phyloP scores from a whole-genome alignment of 2,113 vertebrate genomes.

The Pandion haliaetus region DNA sequence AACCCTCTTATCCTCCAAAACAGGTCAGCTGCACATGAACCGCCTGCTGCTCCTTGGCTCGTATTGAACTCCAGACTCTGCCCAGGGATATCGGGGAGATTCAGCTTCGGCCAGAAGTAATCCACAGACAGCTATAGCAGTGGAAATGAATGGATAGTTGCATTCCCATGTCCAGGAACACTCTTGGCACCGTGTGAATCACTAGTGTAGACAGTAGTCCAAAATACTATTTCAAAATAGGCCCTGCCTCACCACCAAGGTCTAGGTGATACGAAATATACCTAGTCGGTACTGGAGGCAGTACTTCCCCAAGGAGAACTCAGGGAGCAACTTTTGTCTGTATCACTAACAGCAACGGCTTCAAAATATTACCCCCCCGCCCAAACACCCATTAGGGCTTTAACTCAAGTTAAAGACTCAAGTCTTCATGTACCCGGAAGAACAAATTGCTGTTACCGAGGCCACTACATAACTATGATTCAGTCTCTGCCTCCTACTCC shows the following conservation, averaged over 20 bases:
- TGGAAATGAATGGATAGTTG: background rate
- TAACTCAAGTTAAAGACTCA: background rate
- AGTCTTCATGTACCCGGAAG: background rate
- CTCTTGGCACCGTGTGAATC: background rate
- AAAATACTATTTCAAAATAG: constrained; percentile 4
- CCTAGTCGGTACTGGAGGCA: background rate
- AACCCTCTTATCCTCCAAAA: background rate
- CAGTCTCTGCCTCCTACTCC: background rate
- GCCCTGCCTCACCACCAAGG: background rate
- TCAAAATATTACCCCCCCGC: background rate
- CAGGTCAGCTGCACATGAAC: background rate
- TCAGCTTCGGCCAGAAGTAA: background rate
- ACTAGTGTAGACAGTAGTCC: background rate
- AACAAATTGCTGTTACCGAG: background rate
- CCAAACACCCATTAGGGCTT: background rate
- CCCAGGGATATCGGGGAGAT: background rate
- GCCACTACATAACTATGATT: background rate
- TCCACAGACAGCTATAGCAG: background rate
- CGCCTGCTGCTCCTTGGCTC: background rate
- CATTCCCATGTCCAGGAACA: background rate
- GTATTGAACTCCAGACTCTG: background rate
- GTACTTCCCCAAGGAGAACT: background rate
- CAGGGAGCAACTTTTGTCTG: background rate
- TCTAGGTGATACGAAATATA: background rate
- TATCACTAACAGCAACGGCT: background rate